phyloP scores from a whole-genome alignment of 2,888 invertebrate species.

The Pseudolycoriella hygida region DNA sequence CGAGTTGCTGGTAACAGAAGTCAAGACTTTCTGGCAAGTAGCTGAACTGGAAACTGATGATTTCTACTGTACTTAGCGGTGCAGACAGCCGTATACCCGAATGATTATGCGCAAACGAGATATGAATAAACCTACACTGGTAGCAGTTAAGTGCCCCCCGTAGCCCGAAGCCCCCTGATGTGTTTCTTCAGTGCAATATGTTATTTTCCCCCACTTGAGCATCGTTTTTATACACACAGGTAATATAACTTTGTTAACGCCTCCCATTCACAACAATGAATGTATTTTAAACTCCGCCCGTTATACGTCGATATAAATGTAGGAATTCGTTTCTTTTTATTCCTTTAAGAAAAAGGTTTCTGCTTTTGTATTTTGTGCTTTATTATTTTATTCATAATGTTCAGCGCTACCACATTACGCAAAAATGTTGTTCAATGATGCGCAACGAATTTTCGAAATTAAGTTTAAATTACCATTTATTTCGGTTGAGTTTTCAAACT shows the following conservation, averaged over 20 bases:
- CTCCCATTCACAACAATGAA: background rate
- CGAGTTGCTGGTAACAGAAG: constrained; percentile 9
- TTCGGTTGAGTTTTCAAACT: too few relatives aligned
- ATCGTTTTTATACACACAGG: background rate
- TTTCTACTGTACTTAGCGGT: constrained; percentile 8
- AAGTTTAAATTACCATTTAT: too few relatives aligned
- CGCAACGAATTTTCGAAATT: background rate
- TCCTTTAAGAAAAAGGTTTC: background rate
- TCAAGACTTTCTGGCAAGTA: constrained; percentile 10
- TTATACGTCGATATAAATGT: background rate
- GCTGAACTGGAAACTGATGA: constrained; percentile 9
- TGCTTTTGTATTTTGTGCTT: background rate
- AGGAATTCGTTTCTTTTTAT: background rate
- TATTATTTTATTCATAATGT: background rate
- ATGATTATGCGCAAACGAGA: constrained; percentile 5
- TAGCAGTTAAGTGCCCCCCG: constrained; percentile 8
- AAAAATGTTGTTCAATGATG: constrained; percentile 1
- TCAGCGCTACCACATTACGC: background rate
- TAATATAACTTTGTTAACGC: background rate
- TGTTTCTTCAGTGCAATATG: constrained; percentile 4
- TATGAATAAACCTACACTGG: constrained; percentile 7
- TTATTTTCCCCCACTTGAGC: background rate
- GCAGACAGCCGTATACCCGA: background rate
- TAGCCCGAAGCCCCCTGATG: constrained; percentile 9
- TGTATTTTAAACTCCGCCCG: background rate